These are phyloP conservation scores for Sinelater perroti DNA, from an alignment of 2,888 invertebrate genomes.

Conservation along the genomic window DNA sequence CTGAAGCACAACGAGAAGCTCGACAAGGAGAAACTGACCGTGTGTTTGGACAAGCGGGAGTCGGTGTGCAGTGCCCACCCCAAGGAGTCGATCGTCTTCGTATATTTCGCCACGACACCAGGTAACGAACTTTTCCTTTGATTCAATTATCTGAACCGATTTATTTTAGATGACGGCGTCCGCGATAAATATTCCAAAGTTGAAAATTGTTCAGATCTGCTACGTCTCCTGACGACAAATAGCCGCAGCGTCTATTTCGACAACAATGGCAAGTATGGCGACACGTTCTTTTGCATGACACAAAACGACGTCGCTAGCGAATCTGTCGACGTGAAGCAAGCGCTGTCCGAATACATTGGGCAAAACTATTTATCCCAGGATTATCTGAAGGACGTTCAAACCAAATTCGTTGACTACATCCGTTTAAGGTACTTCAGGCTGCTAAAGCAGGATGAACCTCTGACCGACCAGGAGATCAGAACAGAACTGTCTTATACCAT, in stretches of 20 bases:
- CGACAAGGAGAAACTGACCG: conserved; percentile 3
- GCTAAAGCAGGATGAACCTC: conserved; percentile 3
- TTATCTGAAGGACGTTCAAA: conserved; percentile 19
- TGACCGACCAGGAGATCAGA: conserved; percentile 17
- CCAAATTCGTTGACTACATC: conserved; percentile 16
- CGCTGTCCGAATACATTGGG: conserved; percentile 19
- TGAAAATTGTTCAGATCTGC: no score
- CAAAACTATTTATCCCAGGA: conserved; percentile 1
- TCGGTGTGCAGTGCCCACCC: neutral
- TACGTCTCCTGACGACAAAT: conserved; percentile 19
- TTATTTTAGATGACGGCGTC: conserved; percentile 12
- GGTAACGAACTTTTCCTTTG: no score
- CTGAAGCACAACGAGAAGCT: conserved; percentile 24
- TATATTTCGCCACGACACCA: conserved; percentile 14
- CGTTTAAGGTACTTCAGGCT: conserved; percentile 15
- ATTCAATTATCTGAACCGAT: neutral
- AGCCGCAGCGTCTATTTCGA: conserved; percentile 10
- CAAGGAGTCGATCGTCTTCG: conserved; percentile 1
- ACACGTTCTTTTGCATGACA: conserved; percentile 24
- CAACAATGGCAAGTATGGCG: neutral
- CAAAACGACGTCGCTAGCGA: conserved; percentile 16
- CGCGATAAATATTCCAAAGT: neutral
- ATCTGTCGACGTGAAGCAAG: conserved; percentile 6
- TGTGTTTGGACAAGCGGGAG: conserved; percentile 4
- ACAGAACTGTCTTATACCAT: conserved; percentile 10